These are phyloP conservation scores for Sigmodon hispidus DNA, from an alignment of 2,113 vertebrate genomes.

Conservation along the genomic window DNA sequence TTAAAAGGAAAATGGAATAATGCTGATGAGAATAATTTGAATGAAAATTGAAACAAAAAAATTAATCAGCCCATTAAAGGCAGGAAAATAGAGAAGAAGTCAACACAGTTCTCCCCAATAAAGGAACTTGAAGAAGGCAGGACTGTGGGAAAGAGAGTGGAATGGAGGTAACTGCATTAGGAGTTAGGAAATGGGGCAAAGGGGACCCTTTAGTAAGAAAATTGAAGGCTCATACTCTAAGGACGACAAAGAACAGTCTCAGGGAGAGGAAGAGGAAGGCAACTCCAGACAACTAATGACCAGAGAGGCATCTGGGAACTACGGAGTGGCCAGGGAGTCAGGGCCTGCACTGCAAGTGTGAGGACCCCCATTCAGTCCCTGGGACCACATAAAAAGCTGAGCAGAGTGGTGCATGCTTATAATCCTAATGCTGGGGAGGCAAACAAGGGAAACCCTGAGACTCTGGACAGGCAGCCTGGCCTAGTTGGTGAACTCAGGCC, in stretches of 20 bases:
- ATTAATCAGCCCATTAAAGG: conserved; percentile 25
- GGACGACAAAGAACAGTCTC: not conserved
- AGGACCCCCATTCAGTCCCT: not conserved
- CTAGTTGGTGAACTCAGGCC: not conserved
- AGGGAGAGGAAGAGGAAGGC: too few species aligned
- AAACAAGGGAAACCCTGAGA: not conserved
- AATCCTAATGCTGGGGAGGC: not conserved
- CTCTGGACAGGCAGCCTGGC: not conserved
- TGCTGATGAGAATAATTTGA: conserved; percentile 36
- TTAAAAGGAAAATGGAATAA: conserved; percentile 51
- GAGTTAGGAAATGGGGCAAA: conserved; percentile 52
- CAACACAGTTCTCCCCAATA: not conserved
- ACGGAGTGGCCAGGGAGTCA: not conserved
- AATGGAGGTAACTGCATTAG: not conserved
- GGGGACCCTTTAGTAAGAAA: not conserved
- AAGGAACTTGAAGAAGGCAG: conserved; percentile 7
- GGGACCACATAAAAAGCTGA: not conserved
- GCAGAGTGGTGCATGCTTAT: not conserved
- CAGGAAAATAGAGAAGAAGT: not conserved
- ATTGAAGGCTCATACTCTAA: not conserved
- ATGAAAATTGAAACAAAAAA: conserved; percentile 62
- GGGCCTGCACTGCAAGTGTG: not conserved
- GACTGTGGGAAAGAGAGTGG: not conserved
- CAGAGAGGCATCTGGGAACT: not conserved
- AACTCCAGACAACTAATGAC: not conserved